Evolutionary conservation across 2,797 vertebrate genomes (phyloP).

Genomic region (Gymnocypris eckloni): DNA sequence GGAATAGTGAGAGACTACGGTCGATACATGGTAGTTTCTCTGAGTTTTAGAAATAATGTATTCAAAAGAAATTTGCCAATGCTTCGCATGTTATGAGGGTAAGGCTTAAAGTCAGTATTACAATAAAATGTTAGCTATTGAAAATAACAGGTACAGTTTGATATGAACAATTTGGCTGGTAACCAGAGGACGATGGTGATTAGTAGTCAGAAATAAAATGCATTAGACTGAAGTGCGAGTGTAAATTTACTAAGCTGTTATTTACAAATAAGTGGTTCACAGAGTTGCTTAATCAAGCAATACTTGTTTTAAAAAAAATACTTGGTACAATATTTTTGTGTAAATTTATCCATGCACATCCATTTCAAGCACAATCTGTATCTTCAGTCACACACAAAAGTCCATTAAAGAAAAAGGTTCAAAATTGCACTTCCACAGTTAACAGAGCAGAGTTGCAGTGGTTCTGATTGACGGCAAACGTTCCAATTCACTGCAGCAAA

Average conservation of each 20-base stretch:
- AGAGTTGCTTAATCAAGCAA: constrained; percentile 55
- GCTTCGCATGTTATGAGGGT: neutral
- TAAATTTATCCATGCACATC: constrained; percentile 52
- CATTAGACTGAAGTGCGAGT: constrained; percentile 37
- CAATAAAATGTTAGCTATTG: constrained; percentile 7
- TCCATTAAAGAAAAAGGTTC: constrained; percentile 20
- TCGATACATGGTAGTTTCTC: neutral
- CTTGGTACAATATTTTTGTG: constrained; percentile 39
- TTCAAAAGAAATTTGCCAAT: neutral
- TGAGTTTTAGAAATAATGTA: neutral
- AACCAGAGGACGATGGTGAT: neutral
- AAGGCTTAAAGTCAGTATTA: neutral
- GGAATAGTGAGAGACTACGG: neutral
- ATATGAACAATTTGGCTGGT: neutral
- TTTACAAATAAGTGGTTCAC: constrained; percentile 61
- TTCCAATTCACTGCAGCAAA: constrained; percentile 35
- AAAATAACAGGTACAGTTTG: neutral
- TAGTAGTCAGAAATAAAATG: constrained; percentile 14
- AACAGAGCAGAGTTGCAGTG: constrained; percentile 10
- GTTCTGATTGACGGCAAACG: constrained; percentile 14
- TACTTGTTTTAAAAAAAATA: constrained; percentile 46
- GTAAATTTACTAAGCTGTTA: constrained; percentile 57
- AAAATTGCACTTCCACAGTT: constrained; percentile 6
- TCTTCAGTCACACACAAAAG: constrained; percentile 25
- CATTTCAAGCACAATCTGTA: constrained; percentile 31